Conservation (phyloP, 2,888 invertebrate genomes). For the Zhengitettix transpicula region DNA sequence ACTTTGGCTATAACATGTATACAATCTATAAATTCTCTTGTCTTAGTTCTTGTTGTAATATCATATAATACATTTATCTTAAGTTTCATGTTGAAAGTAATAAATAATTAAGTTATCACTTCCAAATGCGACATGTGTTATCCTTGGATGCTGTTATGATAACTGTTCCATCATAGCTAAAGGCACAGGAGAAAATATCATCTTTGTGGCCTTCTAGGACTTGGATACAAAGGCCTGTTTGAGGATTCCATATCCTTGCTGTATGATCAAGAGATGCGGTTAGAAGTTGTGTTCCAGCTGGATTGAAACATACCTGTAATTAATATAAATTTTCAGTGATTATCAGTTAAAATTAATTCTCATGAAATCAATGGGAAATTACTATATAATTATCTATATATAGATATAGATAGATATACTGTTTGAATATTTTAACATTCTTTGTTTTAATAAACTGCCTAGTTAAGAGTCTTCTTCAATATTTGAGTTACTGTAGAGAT, state of each 20-base stretch:
- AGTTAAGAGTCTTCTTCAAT: too few species aligned
- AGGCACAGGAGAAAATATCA: constrained; percentile 69
- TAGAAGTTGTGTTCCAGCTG: constrained; percentile 52
- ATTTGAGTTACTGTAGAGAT: not conserved
- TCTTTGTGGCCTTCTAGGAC: constrained; percentile 57
- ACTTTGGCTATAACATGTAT: too few species aligned
- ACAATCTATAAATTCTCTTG: too few species aligned
- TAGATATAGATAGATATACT: too few species aligned
- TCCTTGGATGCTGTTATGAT: constrained; percentile 71
- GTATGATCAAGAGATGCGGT: constrained; percentile 63
- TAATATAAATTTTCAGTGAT: not conserved
- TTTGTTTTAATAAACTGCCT: too few species aligned
- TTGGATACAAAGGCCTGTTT: constrained; percentile 43
- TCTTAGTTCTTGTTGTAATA: not conserved
- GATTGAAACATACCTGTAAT: constrained; percentile 58
- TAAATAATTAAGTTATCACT: constrained; percentile 33
- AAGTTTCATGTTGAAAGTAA: not conserved
- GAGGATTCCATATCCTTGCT: constrained; percentile 54
- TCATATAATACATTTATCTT: not conserved
- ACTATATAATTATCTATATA: too few species aligned
- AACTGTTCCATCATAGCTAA: constrained; percentile 60
- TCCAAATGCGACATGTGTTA: constrained; percentile 66
- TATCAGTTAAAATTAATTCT: too few species aligned
- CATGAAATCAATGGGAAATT: too few species aligned
- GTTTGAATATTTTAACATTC: too few species aligned